Conservation (phyloP, 1,140 invertebrate genomes). For the Muscidifurax raptorellus region DNA sequence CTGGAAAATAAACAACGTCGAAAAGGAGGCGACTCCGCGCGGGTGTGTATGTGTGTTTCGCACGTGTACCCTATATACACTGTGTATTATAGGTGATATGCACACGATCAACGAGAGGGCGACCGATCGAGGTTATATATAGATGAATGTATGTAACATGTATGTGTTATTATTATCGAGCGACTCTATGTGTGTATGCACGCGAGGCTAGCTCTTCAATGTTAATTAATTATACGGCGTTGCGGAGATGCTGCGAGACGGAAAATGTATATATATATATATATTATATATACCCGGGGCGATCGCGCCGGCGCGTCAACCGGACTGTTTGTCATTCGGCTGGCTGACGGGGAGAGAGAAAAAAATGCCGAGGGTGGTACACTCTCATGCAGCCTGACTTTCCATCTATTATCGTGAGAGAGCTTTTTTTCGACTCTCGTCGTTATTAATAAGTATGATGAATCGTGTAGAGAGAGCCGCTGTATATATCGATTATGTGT, state of each 20-base stretch:
- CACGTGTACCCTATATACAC: no score
- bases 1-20: not conserved
- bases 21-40: no score
- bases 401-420: not conserved
- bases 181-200: slow-evolving; percentile 50
- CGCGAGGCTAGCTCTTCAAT: slow-evolving; percentile 65
- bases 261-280: not conserved
- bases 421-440: not conserved
- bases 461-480: not conserved
- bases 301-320: not conserved
- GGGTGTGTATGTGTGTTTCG: not conserved
- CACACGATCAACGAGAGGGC: no score
- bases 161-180: not conserved
- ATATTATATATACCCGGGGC: not conserved
- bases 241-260: slow-evolving; percentile 53
- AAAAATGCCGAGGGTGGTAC: not conserved
- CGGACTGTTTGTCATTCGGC: slow-evolving; percentile 16
- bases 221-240: slow-evolving; percentile 71
- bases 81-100: no score
- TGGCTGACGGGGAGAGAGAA: not conserved
- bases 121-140: not conserved
- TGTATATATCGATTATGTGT: not conserved
- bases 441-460: slow-evolving; percentile 35
- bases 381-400: not conserved
- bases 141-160: no score